Conservation (phyloP, 1,140 invertebrate species). For the Euborellia annulipes region DNA sequence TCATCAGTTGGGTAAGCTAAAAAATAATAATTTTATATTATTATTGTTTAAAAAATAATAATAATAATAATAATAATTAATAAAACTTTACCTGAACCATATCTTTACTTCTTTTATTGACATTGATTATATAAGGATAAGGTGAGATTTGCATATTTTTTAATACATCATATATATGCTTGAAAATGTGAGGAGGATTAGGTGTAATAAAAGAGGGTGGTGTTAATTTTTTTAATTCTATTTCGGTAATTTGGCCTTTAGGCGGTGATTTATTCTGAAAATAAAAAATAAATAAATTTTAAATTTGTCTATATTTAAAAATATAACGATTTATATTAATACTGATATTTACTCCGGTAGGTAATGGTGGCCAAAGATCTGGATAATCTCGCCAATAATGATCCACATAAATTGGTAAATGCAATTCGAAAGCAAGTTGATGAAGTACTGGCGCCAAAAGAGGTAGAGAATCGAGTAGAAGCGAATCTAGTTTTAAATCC, state of each 20-base stretch:
- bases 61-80: no score
- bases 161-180: conserved; percentile 49
- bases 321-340: background rate
- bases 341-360: conserved; percentile 14
- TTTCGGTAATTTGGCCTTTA: conserved; percentile 28
- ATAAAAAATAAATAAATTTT: no score
- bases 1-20: no score
- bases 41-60: no score
- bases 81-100: conserved; percentile 56
- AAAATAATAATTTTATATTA: no score
- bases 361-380: conserved; percentile 29
- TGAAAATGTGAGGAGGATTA: conserved; percentile 52
- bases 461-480: conserved; percentile 48
- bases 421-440: conserved; percentile 63
- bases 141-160: conserved; percentile 29
- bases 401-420: conserved; percentile 49
- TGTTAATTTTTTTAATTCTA: conserved; percentile 40
- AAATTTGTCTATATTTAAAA: no score
- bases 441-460: conserved; percentile 55
- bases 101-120: conserved; percentile 56
- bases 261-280: background rate
- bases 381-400: conserved; percentile 83
- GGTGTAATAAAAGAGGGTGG: conserved; percentile 41
- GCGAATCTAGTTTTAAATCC: conserved; percentile 68
- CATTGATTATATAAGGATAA: conserved; percentile 51